Evolutionary conservation across 1,140 invertebrate genomes (phyloP).

Genomic region (Myzus persicae): DNA sequence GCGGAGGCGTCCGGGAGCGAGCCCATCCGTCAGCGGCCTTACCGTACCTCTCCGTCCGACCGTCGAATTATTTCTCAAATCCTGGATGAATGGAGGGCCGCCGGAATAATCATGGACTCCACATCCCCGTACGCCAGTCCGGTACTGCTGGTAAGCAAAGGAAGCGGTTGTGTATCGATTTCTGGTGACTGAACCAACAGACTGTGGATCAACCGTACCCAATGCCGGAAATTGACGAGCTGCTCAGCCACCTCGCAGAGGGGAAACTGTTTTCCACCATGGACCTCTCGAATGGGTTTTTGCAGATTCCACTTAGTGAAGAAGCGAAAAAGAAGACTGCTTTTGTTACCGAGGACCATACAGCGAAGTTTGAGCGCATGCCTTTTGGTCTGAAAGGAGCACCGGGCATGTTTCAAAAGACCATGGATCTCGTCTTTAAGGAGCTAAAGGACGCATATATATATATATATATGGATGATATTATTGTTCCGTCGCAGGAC

Average conservation of each 20-base stretch:
- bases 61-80: neutral
- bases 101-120: neutral
- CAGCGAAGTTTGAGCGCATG: slow-evolving; percentile 60
- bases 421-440: slow-evolving; percentile 45
- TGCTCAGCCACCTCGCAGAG: slow-evolving; percentile 63
- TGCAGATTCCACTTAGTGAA: slow-evolving; percentile 64
- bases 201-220: slow-evolving; percentile 67
- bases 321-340: slow-evolving; percentile 62
- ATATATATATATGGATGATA: neutral
- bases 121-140: slow-evolving; percentile 29
- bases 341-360: slow-evolving; percentile 54
- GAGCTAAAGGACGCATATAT: neutral
- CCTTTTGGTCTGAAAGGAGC: slow-evolving; percentile 61
- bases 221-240: slow-evolving; percentile 68
- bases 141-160: slow-evolving; percentile 28
- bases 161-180: slow-evolving; percentile 62
- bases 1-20: too few relatives aligned
- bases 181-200: slow-evolving; percentile 64
- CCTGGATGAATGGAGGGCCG: neutral
- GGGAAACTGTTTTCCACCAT: neutral
- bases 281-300: slow-evolving; percentile 66
- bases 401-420: neutral
- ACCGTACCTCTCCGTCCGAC: too few relatives aligned
- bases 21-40: too few relatives aligned
- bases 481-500: neutral